Percentiles rank a stretch among this genome's conserved stretches.
Evolutionary conservation across 2,797 vertebrate species (phyloP).

Genomic region (Alca torda): DNA sequence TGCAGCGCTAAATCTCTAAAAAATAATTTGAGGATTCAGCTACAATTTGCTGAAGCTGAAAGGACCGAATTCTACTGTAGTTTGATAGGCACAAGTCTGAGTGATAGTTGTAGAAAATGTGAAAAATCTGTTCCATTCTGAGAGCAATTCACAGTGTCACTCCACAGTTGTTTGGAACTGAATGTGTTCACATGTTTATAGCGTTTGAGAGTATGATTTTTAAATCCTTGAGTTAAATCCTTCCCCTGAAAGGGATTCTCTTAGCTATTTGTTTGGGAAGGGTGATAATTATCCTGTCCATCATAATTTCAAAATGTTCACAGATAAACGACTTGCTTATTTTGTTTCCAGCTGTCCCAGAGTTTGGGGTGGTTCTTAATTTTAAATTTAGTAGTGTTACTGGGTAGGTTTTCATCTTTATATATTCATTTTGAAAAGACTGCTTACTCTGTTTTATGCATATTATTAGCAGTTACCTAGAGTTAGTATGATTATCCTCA

Average conservation of each 20-base stretch:
- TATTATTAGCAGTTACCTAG: constrained; percentile 21
- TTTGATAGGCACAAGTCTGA: neutral
- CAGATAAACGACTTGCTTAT: neutral
- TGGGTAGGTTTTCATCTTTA: constrained; percentile 11
- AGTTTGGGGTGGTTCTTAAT: constrained; percentile 41
- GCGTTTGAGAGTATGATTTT: neutral
- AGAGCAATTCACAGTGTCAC: neutral
- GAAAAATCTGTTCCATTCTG: neutral
- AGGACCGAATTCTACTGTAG: neutral
- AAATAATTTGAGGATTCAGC: constrained; percentile 19
- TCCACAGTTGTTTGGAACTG: neutral
- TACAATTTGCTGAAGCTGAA: constrained; percentile 9
- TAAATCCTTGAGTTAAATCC: neutral
- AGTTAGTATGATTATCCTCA: neutral
- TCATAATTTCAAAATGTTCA: neutral
- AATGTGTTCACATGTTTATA: neutral
- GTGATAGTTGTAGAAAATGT: neutral
- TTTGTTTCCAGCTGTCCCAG: constrained; percentile 52
- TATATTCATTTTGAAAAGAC: neutral
- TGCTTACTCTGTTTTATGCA: neutral
- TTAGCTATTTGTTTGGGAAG: constrained; percentile 32
- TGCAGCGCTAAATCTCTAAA: neutral
- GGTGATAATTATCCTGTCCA: constrained; percentile 19
- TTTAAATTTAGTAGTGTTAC: neutral
- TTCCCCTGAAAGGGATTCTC: neutral